phyloP scores from a whole-genome alignment of 2,113 vertebrate species.

The Cercocebus atys region DNA sequence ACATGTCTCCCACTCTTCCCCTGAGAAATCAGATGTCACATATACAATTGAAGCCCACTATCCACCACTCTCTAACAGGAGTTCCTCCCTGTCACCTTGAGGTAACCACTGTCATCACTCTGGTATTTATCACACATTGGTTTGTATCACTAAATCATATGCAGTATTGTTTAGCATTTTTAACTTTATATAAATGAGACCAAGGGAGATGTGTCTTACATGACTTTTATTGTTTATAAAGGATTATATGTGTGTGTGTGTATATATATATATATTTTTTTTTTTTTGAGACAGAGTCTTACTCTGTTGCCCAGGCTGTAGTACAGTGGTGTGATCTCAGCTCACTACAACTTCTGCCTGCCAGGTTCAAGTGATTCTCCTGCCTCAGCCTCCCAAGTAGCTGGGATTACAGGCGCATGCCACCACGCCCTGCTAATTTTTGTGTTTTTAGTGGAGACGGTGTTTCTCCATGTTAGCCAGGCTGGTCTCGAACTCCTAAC shows the following conservation, averaged over 20 bases:
- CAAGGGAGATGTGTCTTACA: background rate
- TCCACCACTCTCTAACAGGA: rapidly evolving
- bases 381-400: too few relatives aligned
- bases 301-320: too few relatives aligned
- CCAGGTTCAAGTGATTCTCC: too few relatives aligned
- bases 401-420: too few relatives aligned
- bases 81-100: background rate
- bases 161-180: background rate
- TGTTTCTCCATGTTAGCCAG: too few relatives aligned
- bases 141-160: background rate
- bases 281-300: too few relatives aligned
- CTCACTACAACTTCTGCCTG: too few relatives aligned
- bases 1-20: background rate
- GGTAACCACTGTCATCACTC: background rate
- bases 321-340: too few relatives aligned
- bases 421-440: too few relatives aligned
- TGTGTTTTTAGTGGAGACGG: too few relatives aligned
- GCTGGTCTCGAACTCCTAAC: too few relatives aligned
- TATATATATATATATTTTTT: too few relatives aligned
- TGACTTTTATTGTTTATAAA: background rate
- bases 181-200: background rate
- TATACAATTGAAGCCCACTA: background rate
- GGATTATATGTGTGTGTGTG: background rate
- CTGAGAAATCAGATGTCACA: background rate
- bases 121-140: background rate